Evolutionary conservation across 2,888 invertebrate species (phyloP).

Genomic region (Hofmannophila pseudospretella): DNA sequence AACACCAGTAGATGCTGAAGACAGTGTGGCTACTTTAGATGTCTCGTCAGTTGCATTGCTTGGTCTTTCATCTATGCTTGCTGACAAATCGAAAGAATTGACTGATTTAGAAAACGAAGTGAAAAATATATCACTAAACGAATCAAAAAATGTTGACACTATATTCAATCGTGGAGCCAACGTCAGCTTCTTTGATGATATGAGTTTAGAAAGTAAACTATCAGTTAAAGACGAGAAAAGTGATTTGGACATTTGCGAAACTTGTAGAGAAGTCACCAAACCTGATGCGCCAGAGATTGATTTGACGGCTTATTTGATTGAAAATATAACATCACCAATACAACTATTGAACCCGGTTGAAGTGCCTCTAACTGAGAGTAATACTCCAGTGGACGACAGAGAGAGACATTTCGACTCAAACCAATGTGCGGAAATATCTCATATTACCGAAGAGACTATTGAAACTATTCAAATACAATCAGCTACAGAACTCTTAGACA

Average conservation of each 20-base stretch:
- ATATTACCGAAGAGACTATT: slow-evolving; percentile 55
- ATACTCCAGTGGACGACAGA: slow-evolving; percentile 18
- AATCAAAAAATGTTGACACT: slow-evolving; percentile 10
- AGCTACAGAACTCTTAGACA: slow-evolving; percentile 43
- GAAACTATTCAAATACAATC: slow-evolving; percentile 53
- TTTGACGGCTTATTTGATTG: slow-evolving; percentile 56
- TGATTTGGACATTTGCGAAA: slow-evolving; percentile 58
- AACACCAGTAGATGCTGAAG: background rate
- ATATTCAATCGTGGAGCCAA: slow-evolving; percentile 19
- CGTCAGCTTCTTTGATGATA: slow-evolving; percentile 30
- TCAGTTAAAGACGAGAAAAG: slow-evolving; percentile 16
- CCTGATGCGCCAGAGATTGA: slow-evolving; percentile 42
- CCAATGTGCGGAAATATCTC: slow-evolving; percentile 45
- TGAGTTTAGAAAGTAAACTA: slow-evolving; percentile 12
- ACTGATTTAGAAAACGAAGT: slow-evolving; percentile 15
- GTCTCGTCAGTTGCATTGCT: slow-evolving; percentile 37
- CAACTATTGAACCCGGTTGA: slow-evolving; percentile 59
- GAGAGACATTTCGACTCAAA: slow-evolving; percentile 26
- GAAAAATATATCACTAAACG: slow-evolving; percentile 13
- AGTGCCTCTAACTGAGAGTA: slow-evolving; percentile 37
- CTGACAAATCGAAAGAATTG: slow-evolving; percentile 29
- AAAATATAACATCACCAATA: slow-evolving; percentile 62
- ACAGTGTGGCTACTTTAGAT: slow-evolving; percentile 12
- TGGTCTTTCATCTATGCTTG: slow-evolving; percentile 34
- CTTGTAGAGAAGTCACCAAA: slow-evolving; percentile 54